Evolutionary conservation across 1,140 invertebrate genomes (phyloP).

Genomic region (Neodiprion fabricii): DNA sequence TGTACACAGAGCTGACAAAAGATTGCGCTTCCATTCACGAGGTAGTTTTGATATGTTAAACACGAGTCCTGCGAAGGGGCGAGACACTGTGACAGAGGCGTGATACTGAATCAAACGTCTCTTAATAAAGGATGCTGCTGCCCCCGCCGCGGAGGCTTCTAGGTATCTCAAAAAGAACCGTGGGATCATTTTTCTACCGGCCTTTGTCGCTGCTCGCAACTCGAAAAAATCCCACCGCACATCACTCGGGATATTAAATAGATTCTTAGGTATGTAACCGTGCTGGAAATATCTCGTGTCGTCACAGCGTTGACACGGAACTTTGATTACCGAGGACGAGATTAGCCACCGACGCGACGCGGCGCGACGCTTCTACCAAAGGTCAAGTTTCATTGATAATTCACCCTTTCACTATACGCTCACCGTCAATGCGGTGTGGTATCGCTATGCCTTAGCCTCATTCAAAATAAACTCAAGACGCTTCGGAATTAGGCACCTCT

Average conservation of each 20-base stretch:
- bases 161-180: slow-evolving; percentile 42
- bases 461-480: background rate
- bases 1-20: slow-evolving; percentile 33
- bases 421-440: too few relatives aligned
- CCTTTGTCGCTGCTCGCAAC: slow-evolving; percentile 17
- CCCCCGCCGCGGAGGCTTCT: background rate
- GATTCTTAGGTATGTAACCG: background rate
- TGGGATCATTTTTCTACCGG: slow-evolving; percentile 43
- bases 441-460: too few relatives aligned
- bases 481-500: background rate
- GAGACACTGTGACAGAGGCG: slow-evolving; percentile 39
- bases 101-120: slow-evolving; percentile 49
- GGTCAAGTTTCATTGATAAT: slow-evolving; percentile 3
- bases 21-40: slow-evolving; percentile 35
- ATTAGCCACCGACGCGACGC: background rate
- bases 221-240: slow-evolving; percentile 10
- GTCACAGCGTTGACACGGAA: background rate
- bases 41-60: slow-evolving; percentile 31
- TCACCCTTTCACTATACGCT: background rate
- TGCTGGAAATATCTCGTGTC: background rate
- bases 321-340: background rate
- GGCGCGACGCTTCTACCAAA: background rate
- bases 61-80: slow-evolving; percentile 34
- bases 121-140: slow-evolving; percentile 47
- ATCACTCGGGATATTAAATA: background rate